Conservation (phyloP, 1,140 invertebrate genomes). For the Grapholita molesta region DNA sequence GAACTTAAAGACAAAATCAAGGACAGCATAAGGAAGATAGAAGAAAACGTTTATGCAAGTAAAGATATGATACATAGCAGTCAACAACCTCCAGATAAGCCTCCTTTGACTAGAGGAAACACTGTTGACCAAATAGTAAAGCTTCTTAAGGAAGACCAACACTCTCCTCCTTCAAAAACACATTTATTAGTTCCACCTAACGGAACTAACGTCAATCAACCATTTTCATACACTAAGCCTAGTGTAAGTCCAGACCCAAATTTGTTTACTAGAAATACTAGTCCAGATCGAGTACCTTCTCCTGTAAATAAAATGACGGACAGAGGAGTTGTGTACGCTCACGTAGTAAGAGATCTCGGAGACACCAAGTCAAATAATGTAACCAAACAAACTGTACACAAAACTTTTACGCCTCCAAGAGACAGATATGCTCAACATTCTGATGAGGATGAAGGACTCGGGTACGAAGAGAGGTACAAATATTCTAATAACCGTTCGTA, state of each 20-base stretch:
- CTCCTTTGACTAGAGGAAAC: conserved; percentile 81
- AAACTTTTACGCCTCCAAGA: conserved; percentile 64
- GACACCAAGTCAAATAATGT: conserved; percentile 42
- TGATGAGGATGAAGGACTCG: conserved; percentile 87
- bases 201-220: conserved; percentile 85
- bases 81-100: conserved; percentile 81
- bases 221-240: conserved; percentile 85
- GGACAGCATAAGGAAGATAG: conserved; percentile 68
- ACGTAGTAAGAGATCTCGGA: conserved; percentile 82
- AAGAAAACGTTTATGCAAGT: conserved; percentile 76
- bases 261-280: conserved; percentile 67
- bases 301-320: conserved; percentile 70
- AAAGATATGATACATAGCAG: conserved; percentile 83
- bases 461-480: conserved; percentile 79
- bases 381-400: conserved; percentile 78
- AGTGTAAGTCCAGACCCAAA: conserved; percentile 77
- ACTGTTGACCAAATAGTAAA: conserved; percentile 83
- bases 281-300: conserved; percentile 64
- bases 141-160: conserved; percentile 81
- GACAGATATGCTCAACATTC: conserved; percentile 77
- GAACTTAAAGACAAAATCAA: conserved; percentile 71
- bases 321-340: conserved; percentile 84
- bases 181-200: conserved; percentile 81
- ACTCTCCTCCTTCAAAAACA: conserved; percentile 82
- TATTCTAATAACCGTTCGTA: conserved; percentile 53